Conservation (phyloP, 2,113 vertebrate genomes). For the Emberiza fucata region DNA sequence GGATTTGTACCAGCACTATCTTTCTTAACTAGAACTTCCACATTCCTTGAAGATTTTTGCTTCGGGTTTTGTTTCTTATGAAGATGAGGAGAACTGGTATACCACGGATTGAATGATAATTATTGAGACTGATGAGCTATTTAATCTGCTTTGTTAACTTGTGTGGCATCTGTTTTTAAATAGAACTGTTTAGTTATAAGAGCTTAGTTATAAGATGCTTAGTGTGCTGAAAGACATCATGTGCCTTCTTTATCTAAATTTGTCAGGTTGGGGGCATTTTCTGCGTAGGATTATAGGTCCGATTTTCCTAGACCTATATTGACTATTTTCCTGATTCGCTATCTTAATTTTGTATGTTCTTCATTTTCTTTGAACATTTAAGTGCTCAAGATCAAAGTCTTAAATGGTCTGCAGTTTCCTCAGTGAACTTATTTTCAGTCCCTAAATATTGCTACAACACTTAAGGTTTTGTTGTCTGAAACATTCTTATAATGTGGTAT, state of each 20-base stretch:
- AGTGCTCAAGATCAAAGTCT: background rate
- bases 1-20: background rate
- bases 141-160: background rate
- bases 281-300: background rate
- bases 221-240: background rate
- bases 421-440: background rate
- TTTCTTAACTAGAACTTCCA: background rate
- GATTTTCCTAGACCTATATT: background rate
- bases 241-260: background rate
- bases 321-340: background rate
- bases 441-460: background rate
- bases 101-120: background rate
- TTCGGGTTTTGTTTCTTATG: background rate
- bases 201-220: background rate
- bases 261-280: background rate
- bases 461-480: background rate
- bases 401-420: background rate
- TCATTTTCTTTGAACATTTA: background rate
- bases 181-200: background rate
- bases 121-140: background rate
- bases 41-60: background rate
- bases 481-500: background rate
- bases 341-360: background rate
- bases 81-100: background rate
- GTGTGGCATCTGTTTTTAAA: background rate